phyloP scores from a whole-genome alignment of 92 coral and sea anemone genomes.

The Zoanthus gigantus region DNA sequence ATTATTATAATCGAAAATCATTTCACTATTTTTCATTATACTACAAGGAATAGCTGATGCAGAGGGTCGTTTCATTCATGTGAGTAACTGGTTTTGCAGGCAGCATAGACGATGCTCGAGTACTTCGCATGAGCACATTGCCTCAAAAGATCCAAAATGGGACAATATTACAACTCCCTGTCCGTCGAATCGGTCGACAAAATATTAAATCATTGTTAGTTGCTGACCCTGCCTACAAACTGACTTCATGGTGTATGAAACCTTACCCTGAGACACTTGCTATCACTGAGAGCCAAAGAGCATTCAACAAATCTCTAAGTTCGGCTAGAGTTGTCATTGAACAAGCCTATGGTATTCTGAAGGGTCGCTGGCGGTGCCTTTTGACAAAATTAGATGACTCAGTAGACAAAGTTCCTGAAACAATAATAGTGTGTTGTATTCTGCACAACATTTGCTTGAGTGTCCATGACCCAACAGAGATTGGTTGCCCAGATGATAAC shows the following conservation, averaged over 20 bases:
- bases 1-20: conserved; percentile 59
- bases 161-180: conserved; percentile 33
- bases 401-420: conserved; percentile 45
- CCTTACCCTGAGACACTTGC: conserved; percentile 52
- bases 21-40: conserved; percentile 59
- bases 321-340: conserved; percentile 58
- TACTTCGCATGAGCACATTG: conserved; percentile 55
- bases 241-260: conserved; percentile 61
- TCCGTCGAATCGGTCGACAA: conserved; percentile 12
- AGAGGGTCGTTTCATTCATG: conserved; percentile 56
- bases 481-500: conserved; percentile 43
- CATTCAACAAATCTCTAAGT: conserved; percentile 51
- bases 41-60: conserved; percentile 71
- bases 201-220: conserved; percentile 50
- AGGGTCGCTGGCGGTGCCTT: conserved; percentile 51
- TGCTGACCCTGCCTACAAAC: conserved; percentile 61
- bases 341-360: conserved; percentile 48
- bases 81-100: conserved; percentile 66
- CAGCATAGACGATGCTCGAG: conserved; percentile 65
- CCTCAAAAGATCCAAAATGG: conserved; percentile 50
- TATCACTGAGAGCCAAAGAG: conserved; percentile 47
- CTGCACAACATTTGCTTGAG: conserved; percentile 34
- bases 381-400: conserved; percentile 46
- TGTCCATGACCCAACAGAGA: conserved; percentile 31
- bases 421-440: conserved; percentile 46